A percentile compares a stretch with the other conserved stretches of the same genome.
phyloP scores from a whole-genome alignment of 35 echinoderm and acorn worm species.

The Nesometra sesokonis region DNA sequence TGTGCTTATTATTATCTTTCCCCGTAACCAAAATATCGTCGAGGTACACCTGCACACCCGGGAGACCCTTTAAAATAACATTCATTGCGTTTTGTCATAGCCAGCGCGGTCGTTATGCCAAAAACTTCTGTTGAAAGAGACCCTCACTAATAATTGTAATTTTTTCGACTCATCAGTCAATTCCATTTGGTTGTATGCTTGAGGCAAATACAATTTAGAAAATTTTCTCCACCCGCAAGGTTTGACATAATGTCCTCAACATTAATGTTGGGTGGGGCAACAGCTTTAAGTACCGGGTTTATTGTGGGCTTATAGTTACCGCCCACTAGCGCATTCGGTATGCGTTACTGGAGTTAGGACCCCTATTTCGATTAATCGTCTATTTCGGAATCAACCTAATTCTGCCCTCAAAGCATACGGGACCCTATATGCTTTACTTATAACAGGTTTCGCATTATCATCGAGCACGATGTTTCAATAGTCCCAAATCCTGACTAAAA shows the following conservation, averaged over 20 bases:
- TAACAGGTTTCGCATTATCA: too few relatives aligned
- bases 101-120: constrained; percentile 37
- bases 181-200: constrained; percentile 48
- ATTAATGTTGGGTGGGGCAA: constrained; percentile 30
- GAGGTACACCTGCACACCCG: too few relatives aligned
- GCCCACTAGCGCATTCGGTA: constrained; percentile 29
- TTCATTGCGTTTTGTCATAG: not conserved
- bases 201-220: constrained; percentile 22
- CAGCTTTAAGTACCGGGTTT: constrained; percentile 22
- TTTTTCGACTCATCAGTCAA: constrained; percentile 19
- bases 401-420: constrained; percentile 23
- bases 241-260: constrained; percentile 48
- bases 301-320: constrained; percentile 41
- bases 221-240: constrained; percentile 22
- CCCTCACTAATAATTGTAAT: constrained; percentile 16
- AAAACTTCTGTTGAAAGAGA: constrained; percentile 42
- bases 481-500: constrained; percentile 1
- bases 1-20: too few relatives aligned
- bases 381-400: constrained; percentile 27
- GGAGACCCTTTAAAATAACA: too few relatives aligned
- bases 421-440: constrained; percentile 4
- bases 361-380: constrained; percentile 19
- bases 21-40: too few relatives aligned
- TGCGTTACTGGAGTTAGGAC: constrained; percentile 19
- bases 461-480: not conserved